Evolutionary conservation across 2,113 vertebrate genomes (phyloP).

Genomic region (Cichladusa arquata): DNA sequence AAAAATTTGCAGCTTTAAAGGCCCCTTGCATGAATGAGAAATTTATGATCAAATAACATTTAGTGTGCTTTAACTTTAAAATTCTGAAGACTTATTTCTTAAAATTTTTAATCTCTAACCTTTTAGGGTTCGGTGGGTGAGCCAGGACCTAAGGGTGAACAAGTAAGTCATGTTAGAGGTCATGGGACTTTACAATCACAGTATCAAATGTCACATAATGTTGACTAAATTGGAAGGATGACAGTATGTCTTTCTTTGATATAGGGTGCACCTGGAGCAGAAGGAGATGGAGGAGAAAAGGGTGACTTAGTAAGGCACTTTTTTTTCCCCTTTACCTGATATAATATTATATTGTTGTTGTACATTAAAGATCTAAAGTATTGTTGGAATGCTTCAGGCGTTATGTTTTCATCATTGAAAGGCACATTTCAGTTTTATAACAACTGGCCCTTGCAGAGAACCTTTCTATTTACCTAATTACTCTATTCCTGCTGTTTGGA

Average conservation of each 20-base stretch:
- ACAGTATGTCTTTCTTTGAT: conserved; percentile 14
- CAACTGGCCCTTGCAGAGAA: background rate
- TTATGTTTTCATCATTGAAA: background rate
- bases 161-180: conserved; percentile 72
- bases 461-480: background rate
- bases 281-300: conserved; percentile 89
- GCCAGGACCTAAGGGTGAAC: conserved; percentile 88
- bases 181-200: background rate
- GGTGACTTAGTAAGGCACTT: conserved; percentile 84
- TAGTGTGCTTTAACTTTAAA: background rate
- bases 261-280: conserved; percentile 88
- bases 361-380: background rate
- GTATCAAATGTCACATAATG: background rate
- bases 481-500: background rate
- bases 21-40: background rate
- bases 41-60: background rate
- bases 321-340: background rate
- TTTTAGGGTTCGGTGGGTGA: conserved; percentile 87
- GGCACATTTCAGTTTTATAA: background rate
- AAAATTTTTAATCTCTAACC: background rate
- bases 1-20: background rate
- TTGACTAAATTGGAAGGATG: background rate
- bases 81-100: background rate
- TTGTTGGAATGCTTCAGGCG: background rate
- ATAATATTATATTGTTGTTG: background rate